phyloP scores from a whole-genome alignment of 2,888 invertebrate genomes.

The Xestia c-nigrum region DNA sequence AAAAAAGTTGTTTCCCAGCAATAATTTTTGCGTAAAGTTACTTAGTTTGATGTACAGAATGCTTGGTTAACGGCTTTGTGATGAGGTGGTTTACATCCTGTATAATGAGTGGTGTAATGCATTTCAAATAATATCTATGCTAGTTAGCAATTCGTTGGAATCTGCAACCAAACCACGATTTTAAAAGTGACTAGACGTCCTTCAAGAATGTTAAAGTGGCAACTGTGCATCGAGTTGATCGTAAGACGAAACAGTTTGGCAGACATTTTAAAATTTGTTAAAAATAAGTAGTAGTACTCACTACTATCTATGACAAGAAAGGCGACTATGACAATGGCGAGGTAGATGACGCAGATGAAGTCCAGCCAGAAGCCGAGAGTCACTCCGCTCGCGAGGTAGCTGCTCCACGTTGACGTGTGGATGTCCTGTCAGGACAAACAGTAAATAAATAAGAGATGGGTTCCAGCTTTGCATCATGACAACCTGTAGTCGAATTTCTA shows the following conservation, averaged over 20 bases:
- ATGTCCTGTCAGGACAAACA: conserved; percentile 87
- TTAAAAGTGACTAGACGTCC: neutral
- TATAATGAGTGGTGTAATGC: neutral
- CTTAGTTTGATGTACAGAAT: no score
- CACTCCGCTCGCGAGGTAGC: conserved; percentile 92
- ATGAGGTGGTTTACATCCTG: no score
- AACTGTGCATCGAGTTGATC: neutral
- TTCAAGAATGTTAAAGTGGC: neutral
- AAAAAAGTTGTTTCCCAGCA: no score
- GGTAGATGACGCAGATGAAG: conserved; percentile 93
- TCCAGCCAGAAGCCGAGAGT: conserved; percentile 96
- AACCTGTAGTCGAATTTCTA: neutral
- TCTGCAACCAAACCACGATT: neutral
- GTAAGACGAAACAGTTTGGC: neutral
- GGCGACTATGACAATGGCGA: conserved; percentile 92
- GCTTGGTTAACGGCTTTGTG: no score
- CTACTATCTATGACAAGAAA: conserved; percentile 91
- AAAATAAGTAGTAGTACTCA: conserved; percentile 70
- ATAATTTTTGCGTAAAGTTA: no score
- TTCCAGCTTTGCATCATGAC: neutral
- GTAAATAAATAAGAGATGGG: neutral
- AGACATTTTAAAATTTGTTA: neutral
- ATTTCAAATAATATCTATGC: conserved; percentile 13
- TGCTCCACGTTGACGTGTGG: conserved; percentile 94
- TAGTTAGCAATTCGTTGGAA: neutral